Percentiles rank a stretch among this genome's conserved stretches.
Evolutionary conservation across 92 coral and sea anemone species (phyloP).

Genomic region (Bergia puertoricense): DNA sequence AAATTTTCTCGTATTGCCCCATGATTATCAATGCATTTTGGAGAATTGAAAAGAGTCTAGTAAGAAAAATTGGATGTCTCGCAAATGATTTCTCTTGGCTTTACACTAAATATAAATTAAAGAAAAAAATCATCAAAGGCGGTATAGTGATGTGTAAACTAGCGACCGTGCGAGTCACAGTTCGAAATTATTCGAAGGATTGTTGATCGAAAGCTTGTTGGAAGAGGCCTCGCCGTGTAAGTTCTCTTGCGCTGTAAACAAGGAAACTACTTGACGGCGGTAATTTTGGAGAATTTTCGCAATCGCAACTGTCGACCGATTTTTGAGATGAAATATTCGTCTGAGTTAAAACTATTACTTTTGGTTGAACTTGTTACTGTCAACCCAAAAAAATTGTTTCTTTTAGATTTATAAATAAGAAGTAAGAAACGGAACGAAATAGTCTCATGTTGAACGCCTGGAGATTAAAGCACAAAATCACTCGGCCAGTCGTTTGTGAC

Average conservation of each 20-base stretch:
- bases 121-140: not conserved
- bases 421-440: too few relatives aligned
- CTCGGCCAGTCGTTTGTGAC: too few relatives aligned
- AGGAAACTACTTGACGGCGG: not conserved
- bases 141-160: not conserved
- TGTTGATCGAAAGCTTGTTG: not conserved
- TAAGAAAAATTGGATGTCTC: not conserved
- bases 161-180: not conserved
- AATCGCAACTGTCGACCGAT: not conserved
- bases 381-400: too few relatives aligned
- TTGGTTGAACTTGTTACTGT: too few relatives aligned
- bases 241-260: not conserved
- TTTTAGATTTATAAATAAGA: too few relatives aligned
- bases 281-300: too few relatives aligned
- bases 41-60: slow-evolving; percentile 19
- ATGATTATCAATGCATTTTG: slow-evolving; percentile 21
- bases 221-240: not conserved
- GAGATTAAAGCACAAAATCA: too few relatives aligned
- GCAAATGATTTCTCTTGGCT: not conserved
- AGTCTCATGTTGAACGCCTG: too few relatives aligned
- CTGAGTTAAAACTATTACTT: not conserved
- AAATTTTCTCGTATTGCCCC: slow-evolving; percentile 49
- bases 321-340: not conserved
- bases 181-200: not conserved
- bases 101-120: not conserved